A percentile compares a stretch with the other conserved stretches of the same genome.
phyloP scores from a whole-genome alignment of 2,797 vertebrate genomes.

The Ammospiza maritima region DNA sequence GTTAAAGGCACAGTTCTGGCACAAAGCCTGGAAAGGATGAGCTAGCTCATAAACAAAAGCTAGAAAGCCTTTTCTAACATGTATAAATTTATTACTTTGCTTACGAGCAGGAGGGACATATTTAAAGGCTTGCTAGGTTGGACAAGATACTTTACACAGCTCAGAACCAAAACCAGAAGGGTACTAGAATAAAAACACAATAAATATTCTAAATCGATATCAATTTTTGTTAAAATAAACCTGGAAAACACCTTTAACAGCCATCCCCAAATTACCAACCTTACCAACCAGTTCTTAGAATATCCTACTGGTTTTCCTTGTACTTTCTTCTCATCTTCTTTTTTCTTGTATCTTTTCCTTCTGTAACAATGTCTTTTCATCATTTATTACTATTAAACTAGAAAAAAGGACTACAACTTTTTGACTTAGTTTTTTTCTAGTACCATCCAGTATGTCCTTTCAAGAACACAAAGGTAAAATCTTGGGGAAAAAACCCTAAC shows the following conservation, averaged over 20 bases:
- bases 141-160: neutral
- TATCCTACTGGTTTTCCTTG: neutral
- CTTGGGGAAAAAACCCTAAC: neutral
- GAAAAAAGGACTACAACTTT: neutral
- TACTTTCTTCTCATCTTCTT: neutral
- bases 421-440: neutral
- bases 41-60: neutral
- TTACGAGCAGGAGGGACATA: neutral
- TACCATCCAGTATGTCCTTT: neutral
- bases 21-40: neutral
- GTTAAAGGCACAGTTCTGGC: neutral
- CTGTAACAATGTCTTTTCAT: neutral
- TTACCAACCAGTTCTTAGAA: neutral
- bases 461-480: neutral
- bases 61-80: neutral
- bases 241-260: neutral
- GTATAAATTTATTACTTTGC: neutral
- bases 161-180: neutral
- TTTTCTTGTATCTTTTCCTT: neutral
- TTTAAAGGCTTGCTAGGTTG: neutral
- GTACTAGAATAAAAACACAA: neutral
- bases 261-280: neutral
- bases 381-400: neutral
- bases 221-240: neutral
- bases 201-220: neutral